phyloP scores from a whole-genome alignment of 1,140 invertebrate species.

The Brachionus rotundiformis region DNA sequence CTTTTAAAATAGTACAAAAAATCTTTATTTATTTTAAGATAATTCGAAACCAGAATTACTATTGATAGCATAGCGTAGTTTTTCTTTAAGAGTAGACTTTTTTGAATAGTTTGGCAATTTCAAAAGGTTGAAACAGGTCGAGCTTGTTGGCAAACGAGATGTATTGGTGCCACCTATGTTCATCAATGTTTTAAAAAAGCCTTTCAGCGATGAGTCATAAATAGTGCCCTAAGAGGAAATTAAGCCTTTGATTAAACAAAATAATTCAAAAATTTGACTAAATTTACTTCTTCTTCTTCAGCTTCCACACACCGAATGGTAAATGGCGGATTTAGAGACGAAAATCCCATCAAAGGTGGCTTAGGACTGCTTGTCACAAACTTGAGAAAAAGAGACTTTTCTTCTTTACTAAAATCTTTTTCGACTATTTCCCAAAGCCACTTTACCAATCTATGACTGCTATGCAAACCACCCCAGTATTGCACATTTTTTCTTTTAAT shows the following conservation, averaged over 20 bases:
- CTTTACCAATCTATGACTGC: constrained; percentile 91
- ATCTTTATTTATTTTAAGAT: constrained; percentile 56
- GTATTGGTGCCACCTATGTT: constrained; percentile 91
- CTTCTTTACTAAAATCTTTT: constrained; percentile 87
- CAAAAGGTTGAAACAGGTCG: constrained; percentile 97
- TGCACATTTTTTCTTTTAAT: constrained; percentile 77
- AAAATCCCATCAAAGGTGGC: constrained; percentile 92
- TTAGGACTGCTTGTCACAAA: constrained; percentile 99
- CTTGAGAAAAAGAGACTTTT: constrained; percentile 91
- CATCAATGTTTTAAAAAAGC: constrained; percentile 94
- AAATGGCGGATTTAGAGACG: constrained; percentile 94
- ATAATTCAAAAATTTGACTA: no score
- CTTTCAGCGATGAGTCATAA: constrained; percentile 69
- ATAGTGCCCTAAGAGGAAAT: constrained; percentile 59
- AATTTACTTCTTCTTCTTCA: constrained; percentile 79
- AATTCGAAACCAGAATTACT: constrained; percentile 98
- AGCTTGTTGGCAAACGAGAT: constrained; percentile 90
- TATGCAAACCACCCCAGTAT: constrained; percentile 98
- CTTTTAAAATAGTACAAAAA: background rate
- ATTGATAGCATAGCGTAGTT: constrained; percentile 91
- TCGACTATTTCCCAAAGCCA: constrained; percentile 99
- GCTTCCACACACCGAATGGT: constrained; percentile 98
- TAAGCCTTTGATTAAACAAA: no score
- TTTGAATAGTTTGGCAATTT: constrained; percentile 98
- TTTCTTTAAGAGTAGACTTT: constrained; percentile 88